Evolutionary conservation across 2,888 invertebrate species (phyloP), one percentile per base, ranked within the genome.

Genomic region (Orthosia cruda): DNA sequence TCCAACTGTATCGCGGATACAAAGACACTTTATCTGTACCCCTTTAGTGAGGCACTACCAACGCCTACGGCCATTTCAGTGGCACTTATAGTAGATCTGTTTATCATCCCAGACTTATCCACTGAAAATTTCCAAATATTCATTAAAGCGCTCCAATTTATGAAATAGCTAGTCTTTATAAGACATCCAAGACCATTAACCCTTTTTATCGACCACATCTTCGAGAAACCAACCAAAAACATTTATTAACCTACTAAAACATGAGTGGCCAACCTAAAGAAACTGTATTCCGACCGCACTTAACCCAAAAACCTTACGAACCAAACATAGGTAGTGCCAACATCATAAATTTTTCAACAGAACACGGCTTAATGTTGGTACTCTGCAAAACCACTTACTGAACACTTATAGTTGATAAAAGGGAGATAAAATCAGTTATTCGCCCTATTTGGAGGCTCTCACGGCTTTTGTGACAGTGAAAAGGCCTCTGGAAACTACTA

Each of bases 341-440:
- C 68, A 55, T 84, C 65, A 81, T 84, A 81, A 63, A 67, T 79
- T 84, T 79, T 81, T 80, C 68, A 84, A 79, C 65, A 69, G 69
- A 69, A 83, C 63, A 47, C 65, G 23, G 16, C 62, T 62, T 79
- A 81, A 83, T 83, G 84, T 62, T 62, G 11, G 65, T 61, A 75
- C 69, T 69, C 16, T 15, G 32, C 26, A 73, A 78, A 79, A 73
- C 80, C 81, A 73, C 84, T 84, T 80, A 69, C 73, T 16, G 40
- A 79, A 79, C 84, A 82, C 81, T 82, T 71, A 82, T 74, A 84
- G 74, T 80, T 74, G 74, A 82, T 71, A 81, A 84, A 84, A 84
- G 59, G 58, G 47, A 80, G 80, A 68, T 80, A 80, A 81, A 82
- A 84, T 80, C 84, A 71, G 75, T 74, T 74, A 80, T 71, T 80